phyloP scores from a whole-genome alignment of 2,888 invertebrate species.

The Synanthedon vespiformis region DNA sequence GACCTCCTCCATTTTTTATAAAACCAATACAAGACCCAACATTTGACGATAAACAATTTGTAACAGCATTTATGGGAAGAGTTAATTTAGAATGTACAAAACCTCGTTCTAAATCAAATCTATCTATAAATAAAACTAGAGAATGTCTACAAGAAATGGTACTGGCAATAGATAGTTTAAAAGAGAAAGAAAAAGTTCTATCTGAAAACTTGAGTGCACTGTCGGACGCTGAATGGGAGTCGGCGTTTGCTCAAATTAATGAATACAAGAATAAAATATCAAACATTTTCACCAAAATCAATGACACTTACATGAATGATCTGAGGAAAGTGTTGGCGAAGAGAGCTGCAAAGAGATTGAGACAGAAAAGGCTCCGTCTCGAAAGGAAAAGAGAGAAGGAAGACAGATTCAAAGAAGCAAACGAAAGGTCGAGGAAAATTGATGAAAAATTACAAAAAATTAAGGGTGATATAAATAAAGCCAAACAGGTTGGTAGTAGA shows the following conservation, averaged over 20 bases:
- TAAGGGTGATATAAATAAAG: constrained; percentile 72
- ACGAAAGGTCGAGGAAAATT: constrained; percentile 70
- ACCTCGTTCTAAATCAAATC: constrained; percentile 4
- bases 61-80: constrained; percentile 28
- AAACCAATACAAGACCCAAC: constrained; percentile 13
- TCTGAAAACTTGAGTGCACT: constrained; percentile 47
- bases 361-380: constrained; percentile 48
- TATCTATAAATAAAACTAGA: constrained; percentile 27
- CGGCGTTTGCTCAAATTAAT: constrained; percentile 58
- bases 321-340: constrained; percentile 54
- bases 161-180: constrained; percentile 23
- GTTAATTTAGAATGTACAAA: constrained; percentile 5
- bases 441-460: constrained; percentile 76
- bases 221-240: constrained; percentile 68
- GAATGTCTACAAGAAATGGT: constrained; percentile 25
- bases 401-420: constrained; percentile 38
- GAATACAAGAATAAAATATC: constrained; percentile 56
- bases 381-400: constrained; percentile 43
- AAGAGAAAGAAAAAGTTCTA: constrained; percentile 44
- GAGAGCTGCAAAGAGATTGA: constrained; percentile 54
- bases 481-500: constrained; percentile 61
- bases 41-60: constrained; percentile 27
- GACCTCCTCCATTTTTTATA: constrained; percentile 21
- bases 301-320: constrained; percentile 41
- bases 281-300: constrained; percentile 41